A percentile compares a stretch with the other conserved stretches of the same genome.
phyloP scores from a whole-genome alignment of 2,113 vertebrate species.

The Dipodomys merriami region DNA sequence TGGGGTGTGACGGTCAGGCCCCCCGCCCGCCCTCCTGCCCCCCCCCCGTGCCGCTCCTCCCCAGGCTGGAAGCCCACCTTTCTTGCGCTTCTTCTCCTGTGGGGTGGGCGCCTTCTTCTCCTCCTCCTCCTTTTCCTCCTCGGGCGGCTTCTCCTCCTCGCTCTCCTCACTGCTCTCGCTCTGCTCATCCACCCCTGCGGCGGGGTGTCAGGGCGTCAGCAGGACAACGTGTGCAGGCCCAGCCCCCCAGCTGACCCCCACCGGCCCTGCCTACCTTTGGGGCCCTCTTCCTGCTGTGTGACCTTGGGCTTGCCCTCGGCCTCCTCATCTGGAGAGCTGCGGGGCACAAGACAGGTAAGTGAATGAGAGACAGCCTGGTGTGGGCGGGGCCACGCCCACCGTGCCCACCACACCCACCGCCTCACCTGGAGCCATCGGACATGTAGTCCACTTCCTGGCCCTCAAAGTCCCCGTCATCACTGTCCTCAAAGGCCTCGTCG shows the following conservation, averaged over 20 bases:
- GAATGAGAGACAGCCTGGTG: background rate
- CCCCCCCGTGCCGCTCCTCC: no score
- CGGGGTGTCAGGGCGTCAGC: fast-evolving
- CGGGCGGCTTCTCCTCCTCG: constrained; percentile 92
- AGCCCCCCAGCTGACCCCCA: fast-evolving
- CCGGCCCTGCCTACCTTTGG: constrained; percentile 87
- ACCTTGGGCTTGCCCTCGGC: constrained; percentile 86
- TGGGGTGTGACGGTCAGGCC: no score
- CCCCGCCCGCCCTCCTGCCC: background rate
- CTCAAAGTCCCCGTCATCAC: constrained; percentile 94
- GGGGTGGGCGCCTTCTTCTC: constrained; percentile 92
- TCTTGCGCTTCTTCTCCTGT: constrained; percentile 92
- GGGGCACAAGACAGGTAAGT: background rate
- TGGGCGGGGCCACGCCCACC: background rate
- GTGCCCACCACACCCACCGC: fast-evolving
- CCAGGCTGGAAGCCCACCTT: constrained; percentile 82
- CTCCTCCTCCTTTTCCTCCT: constrained; percentile 93
- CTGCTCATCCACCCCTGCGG: constrained; percentile 91
- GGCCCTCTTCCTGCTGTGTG: constrained; percentile 87
- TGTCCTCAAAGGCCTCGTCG: constrained; percentile 92
- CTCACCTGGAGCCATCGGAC: constrained; percentile 94
- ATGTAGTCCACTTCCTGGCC: constrained; percentile 96
- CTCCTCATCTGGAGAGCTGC: constrained; percentile 88
- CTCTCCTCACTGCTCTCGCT: constrained; percentile 95
- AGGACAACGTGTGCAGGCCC: fast-evolving